These are phyloP conservation scores for Melipona beecheii DNA, from an alignment of 2,888 invertebrate genomes.

Conservation along the genomic window DNA sequence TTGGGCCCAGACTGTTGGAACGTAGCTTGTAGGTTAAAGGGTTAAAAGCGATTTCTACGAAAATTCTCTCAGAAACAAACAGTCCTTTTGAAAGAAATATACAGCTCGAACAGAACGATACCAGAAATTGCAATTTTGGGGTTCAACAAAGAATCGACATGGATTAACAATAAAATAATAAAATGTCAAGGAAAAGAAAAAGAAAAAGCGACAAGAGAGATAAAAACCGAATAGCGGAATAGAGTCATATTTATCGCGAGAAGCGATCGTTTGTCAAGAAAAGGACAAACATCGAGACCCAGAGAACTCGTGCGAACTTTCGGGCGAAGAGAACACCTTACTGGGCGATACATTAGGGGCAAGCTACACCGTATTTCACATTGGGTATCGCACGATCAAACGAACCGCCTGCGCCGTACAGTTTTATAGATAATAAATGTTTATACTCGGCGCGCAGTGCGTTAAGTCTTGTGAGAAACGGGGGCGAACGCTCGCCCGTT, in stretches of 20 bases:
- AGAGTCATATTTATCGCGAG: not conserved
- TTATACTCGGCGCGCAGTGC: constrained; percentile 1
- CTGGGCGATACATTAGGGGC: constrained; percentile 10
- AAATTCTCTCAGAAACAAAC: no score
- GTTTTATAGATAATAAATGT: constrained; percentile 34
- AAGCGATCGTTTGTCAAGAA: constrained; percentile 7
- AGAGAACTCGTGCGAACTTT: not conserved
- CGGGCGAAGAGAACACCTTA: not conserved
- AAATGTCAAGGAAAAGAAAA: no score
- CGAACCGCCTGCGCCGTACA: not conserved
- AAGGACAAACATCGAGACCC: constrained; percentile 7
- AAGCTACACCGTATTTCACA: constrained; percentile 17
- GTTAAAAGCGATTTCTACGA: no score
- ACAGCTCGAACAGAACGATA: no score
- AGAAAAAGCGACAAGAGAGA: no score
- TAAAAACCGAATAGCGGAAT: not conserved
- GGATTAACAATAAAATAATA: no score
- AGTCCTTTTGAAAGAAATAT: no score
- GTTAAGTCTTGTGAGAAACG: constrained; percentile 3
- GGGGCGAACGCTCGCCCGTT: constrained; percentile 7
- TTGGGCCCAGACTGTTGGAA: no score
- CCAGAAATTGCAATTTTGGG: no score
- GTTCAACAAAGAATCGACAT: no score
- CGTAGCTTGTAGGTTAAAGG: no score
- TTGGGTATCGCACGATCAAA: constrained; percentile 17